phyloP scores from a whole-genome alignment of 2,113 vertebrate species.

The Baryphthengus martii region DNA sequence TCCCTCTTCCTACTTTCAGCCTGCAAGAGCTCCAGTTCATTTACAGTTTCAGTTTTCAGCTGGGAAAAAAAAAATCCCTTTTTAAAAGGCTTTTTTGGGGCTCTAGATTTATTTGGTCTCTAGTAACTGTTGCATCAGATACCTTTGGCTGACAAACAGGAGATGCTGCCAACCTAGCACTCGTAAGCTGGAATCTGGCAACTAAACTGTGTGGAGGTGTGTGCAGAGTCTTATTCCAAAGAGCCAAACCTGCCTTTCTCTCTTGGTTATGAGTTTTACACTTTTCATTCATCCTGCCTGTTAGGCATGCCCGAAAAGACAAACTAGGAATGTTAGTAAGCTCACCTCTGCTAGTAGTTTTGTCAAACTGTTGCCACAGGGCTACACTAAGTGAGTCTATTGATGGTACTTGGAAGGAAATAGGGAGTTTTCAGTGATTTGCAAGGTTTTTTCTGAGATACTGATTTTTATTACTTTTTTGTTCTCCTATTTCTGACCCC shows the following conservation, averaged over 20 bases:
- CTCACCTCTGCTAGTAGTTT: not conserved
- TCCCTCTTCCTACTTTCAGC: not conserved
- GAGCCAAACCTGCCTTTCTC: not conserved
- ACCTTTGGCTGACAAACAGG: too few species aligned
- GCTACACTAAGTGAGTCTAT: not conserved
- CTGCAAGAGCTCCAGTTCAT: not conserved
- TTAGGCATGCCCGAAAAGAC: not conserved
- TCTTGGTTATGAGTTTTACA: not conserved
- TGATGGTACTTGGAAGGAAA: not conserved
- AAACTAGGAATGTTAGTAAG: not conserved
- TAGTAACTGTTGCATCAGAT: not conserved
- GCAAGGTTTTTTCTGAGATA: not conserved
- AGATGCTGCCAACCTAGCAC: fast-evolving
- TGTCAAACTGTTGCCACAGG: not conserved
- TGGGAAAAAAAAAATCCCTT: fast-evolving
- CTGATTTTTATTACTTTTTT: not conserved
- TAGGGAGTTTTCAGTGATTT: not conserved
- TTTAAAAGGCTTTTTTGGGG: not conserved
- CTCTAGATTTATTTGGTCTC: not conserved
- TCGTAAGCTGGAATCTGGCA: fast-evolving
- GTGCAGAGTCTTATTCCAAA: not conserved
- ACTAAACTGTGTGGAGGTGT: fast-evolving
- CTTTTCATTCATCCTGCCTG: not conserved
- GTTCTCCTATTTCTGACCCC: not conserved
- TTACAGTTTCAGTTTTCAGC: not conserved